Conservation (phyloP, 1,140 invertebrate species). For the Macrotrachela quadricornifera region DNA sequence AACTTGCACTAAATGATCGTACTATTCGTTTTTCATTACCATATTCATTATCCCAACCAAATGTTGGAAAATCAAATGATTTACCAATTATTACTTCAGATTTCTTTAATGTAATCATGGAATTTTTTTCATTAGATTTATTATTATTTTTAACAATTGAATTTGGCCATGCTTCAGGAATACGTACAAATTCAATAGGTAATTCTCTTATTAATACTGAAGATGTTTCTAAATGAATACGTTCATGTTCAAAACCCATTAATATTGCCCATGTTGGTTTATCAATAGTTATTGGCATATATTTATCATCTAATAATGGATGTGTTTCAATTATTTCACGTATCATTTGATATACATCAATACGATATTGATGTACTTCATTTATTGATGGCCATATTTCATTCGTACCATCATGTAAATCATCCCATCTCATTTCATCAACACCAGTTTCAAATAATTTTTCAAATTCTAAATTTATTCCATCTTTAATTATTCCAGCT, state of each 20-base stretch:
- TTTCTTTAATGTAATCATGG: slow-evolving; percentile 13
- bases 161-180: slow-evolving; percentile 17
- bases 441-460: slow-evolving; percentile 31
- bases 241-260: slow-evolving; percentile 30
- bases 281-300: no score
- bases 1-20: slow-evolving; percentile 20
- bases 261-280: slow-evolving; percentile 19
- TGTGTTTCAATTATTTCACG: slow-evolving; percentile 18
- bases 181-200: slow-evolving; percentile 19
- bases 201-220: slow-evolving; percentile 27
- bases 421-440: slow-evolving; percentile 32
- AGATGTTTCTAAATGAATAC: slow-evolving; percentile 29
- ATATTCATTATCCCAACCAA: slow-evolving; percentile 31
- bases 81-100: slow-evolving; percentile 21
- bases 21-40: slow-evolving; percentile 16
- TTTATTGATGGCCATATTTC: slow-evolving; percentile 18
- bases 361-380: slow-evolving; percentile 21
- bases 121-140: slow-evolving; percentile 10
- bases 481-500: slow-evolving; percentile 21
- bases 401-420: slow-evolving; percentile 8
- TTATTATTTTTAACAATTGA: no score
- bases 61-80: slow-evolving; percentile 22
- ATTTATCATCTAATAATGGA: no score
- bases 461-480: slow-evolving; percentile 21
- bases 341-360: slow-evolving; percentile 19